Evolutionary conservation across 2,888 invertebrate species (phyloP), one percentile per base, ranked within the genome.

Genomic region (Panopea generosa): DNA sequence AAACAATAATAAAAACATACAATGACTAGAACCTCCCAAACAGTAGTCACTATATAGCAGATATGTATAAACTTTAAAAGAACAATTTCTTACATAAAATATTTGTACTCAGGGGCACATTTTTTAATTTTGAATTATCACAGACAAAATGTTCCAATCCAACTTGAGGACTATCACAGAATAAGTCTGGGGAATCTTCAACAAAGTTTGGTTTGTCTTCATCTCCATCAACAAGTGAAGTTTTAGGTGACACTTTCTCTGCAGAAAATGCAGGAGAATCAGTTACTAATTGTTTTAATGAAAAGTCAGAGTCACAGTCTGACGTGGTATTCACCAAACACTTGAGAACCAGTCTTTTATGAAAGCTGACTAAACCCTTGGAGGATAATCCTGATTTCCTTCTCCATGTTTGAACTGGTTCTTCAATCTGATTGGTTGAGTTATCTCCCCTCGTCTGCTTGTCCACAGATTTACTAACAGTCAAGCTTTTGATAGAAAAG

Each of bases 51-150:
- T n/a, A n/a, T n/a, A n/a, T n/a, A n/a, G n/a, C n/a, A n/a, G n/a
- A n/a, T n/a, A n/a, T n/a, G 11, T 14, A 57, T 40, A 56, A 18
- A 14, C 14, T 40, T 56, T 73, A 66, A 61, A 52, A 61, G 47
- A 67, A 66, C 49, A 73, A 61, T 62, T 73, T 73, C 43, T 73
- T 73, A 52, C 73, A 61, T 61, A 73, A 56, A 49, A 55, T 40
- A 67, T 14, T 43, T 22, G 29, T 6, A 22, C 18, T 43, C 52
- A 43, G 20, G 14, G 29, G 33, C 29, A 33, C 43, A 67, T 27
- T 66, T 18, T 47, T n/a, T 7, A 26, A n/a, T 1, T 1, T 29
- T 40, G 2, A 52, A 67, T 60, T 55, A 61, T 18, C 16, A 18
- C 55, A 61, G 49, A 61, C 56, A 40, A 22, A 11, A 43, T 65